Percentiles rank a stretch among this genome's conserved stretches.
Evolutionary conservation across 2,113 vertebrate species (phyloP).

Genomic region (Gallinago undulata): DNA sequence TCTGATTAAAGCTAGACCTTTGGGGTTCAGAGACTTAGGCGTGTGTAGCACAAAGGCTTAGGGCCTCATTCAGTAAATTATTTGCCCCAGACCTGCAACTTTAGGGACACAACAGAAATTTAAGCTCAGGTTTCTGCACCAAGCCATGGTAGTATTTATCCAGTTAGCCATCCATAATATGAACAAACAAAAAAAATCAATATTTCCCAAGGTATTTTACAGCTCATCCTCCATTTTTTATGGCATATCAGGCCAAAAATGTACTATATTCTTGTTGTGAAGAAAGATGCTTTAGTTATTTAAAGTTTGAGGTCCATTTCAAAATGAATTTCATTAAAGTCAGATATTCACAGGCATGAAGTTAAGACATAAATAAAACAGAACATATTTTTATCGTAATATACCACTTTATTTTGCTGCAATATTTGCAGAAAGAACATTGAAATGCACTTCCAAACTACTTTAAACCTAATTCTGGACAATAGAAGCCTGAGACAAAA

Average conservation of each 20-base stretch:
- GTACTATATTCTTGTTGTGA: neutral
- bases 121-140: neutral
- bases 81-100: neutral
- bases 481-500: neutral
- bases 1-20: neutral
- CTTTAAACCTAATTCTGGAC: neutral
- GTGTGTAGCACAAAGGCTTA: neutral
- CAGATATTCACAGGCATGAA: neutral
- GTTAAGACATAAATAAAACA: neutral
- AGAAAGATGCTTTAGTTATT: neutral
- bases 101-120: neutral
- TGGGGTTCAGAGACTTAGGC: neutral
- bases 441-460: neutral
- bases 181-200: neutral
- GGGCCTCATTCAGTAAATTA: neutral
- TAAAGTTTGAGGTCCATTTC: neutral
- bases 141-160: neutral
- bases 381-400: neutral
- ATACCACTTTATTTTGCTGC: neutral
- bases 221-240: neutral
- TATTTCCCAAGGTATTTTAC: neutral
- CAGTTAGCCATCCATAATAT: neutral
- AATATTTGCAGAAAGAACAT: neutral
- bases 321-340: neutral
- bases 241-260: neutral